phyloP scores from a whole-genome alignment of 2,113 vertebrate genomes.

The western clawed frog (Xenopus tropicalis) region DNA sequence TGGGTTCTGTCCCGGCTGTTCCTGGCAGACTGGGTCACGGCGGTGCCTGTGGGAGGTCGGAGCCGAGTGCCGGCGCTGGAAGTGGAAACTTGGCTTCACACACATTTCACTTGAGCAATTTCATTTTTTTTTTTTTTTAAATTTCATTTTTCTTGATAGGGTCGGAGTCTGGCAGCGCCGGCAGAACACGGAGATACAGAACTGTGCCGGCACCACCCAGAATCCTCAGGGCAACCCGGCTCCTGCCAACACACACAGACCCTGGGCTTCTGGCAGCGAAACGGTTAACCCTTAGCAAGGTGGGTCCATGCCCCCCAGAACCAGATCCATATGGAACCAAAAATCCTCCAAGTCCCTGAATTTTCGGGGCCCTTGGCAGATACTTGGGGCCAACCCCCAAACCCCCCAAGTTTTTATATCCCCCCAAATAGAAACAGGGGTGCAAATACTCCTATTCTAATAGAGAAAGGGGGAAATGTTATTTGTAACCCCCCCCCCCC shows the following conservation, averaged over 20 bases:
- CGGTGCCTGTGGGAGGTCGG: slow-evolving; percentile 31
- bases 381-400: too few relatives aligned
- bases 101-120: slow-evolving; percentile 20
- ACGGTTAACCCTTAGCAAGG: neutral
- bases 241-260: neutral
- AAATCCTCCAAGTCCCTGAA: too few relatives aligned
- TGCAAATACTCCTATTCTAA: too few relatives aligned
- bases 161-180: slow-evolving; percentile 33
- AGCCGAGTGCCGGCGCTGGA: slow-evolving; percentile 10
- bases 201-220: slow-evolving; percentile 11
- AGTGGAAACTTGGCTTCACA: slow-evolving; percentile 34
- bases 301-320: too few relatives aligned
- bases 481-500: too few relatives aligned
- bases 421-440: too few relatives aligned
- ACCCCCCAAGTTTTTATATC: too few relatives aligned
- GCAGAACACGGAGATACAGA: slow-evolving; percentile 24
- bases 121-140: slow-evolving; percentile 6
- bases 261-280: too few relatives aligned
- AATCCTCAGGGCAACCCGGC: slow-evolving; percentile 3
- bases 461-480: too few relatives aligned
- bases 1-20: too few relatives aligned
- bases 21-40: neutral
- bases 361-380: too few relatives aligned
- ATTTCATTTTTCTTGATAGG: slow-evolving; percentile 34
- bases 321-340: too few relatives aligned